Evolutionary conservation across 2,113 vertebrate genomes (phyloP).

Genomic region (Cololabis saira): DNA sequence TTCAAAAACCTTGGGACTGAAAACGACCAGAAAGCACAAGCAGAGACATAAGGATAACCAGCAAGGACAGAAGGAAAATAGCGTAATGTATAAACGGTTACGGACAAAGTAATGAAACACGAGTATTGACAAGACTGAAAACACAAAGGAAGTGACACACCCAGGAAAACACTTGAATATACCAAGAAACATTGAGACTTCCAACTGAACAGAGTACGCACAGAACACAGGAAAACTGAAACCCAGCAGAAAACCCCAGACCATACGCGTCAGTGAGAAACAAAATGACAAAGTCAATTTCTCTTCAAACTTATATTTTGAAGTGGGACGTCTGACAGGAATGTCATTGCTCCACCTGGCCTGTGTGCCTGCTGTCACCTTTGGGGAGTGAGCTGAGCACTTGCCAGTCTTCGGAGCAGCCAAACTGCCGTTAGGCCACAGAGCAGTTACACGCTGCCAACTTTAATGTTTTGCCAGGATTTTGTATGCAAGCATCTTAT

Average conservation of each 20-base stretch:
- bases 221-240: no score
- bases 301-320: constrained; percentile 33
- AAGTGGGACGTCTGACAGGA: constrained; percentile 50
- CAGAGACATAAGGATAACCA: no score
- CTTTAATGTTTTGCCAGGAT: constrained; percentile 50
- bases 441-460: constrained; percentile 49
- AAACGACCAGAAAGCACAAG: no score
- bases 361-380: constrained; percentile 60
- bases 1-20: no score
- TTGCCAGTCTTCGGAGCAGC: constrained; percentile 49
- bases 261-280: constrained; percentile 8
- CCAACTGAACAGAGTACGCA: no score
- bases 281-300: constrained; percentile 15
- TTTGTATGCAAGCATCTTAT: constrained; percentile 49
- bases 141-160: no score
- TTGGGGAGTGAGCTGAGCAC: constrained; percentile 47
- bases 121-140: no score
- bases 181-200: no score
- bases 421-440: constrained; percentile 45
- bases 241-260: background rate
- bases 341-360: constrained; percentile 62
- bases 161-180: no score
- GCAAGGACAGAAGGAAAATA: no score
- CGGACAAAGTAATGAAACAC: no score
- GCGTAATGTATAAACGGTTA: no score